Evolutionary conservation across 2,888 invertebrate genomes (phyloP), one percentile per base, ranked within the genome.

Genomic region (Luffia ferchaultella): DNA sequence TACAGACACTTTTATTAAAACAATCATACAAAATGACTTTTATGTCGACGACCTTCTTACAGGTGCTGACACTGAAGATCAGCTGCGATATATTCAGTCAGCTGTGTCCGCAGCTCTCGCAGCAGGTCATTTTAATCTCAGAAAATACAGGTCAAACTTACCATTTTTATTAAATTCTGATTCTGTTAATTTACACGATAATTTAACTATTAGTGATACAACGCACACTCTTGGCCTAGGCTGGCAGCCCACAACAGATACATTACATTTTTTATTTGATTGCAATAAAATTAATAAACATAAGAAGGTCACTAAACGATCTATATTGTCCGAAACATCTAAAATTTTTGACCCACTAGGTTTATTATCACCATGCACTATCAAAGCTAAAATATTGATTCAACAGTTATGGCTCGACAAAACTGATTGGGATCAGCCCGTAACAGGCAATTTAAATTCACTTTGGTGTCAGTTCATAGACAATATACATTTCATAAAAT

Each of bases 181-280:
- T 12, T 42, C 46, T 2, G 12, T 30, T 30, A 30, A 30, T 30
- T 7, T 7, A 30, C 3, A 30, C 12, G 30, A 30, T 12, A 30
- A 30, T 30, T 30, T 30, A 30, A 30, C 30, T 30, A 30, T 30
- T 30, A 30, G 30, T 30, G 30, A 30, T 3, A 7, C 30, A 7
- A 30, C 30, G 12, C 3, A 12, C 30, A 30, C 30, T 30, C 30
- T 30, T 30, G 30, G 30, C 5, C 30, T 61, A 2, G 57, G 58
- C 12, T 60, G 58, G 58, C 48, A 49, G 30, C 60, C 58, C 0
- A 42, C 16, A 5, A 52, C 1, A 19, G 58, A 58, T 18, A 53
- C 42, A 1, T 15, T 58, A n/a, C n/a, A n/a, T n/a, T n/a, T n/a
- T n/a, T n/a, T n/a, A n/a, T n/a, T n/a, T n/a, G n/a, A n/a, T n/a